Percentiles rank a stretch among this genome's conserved stretches.
Conservation (phyloP, 2,113 vertebrate species). For the Tenrec ecaudatus region DNA sequence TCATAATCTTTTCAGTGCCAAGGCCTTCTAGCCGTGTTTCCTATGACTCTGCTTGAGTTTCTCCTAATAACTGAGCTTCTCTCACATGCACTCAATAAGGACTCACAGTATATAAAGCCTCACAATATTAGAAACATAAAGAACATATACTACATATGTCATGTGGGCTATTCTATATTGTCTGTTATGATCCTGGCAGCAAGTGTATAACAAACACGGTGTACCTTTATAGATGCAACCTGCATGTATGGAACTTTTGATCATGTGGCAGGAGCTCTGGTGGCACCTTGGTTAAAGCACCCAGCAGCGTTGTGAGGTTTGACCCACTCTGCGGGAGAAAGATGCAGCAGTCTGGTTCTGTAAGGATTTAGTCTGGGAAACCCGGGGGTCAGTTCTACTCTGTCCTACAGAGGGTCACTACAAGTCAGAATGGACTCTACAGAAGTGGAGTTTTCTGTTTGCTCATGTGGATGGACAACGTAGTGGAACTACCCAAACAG, state of each 20-base stretch:
- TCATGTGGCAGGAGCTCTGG: neutral
- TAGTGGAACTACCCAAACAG: neutral
- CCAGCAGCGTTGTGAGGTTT: neutral
- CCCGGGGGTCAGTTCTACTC: neutral
- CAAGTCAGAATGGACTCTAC: neutral
- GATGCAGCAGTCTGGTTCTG: neutral
- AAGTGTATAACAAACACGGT: slow-evolving; percentile 18
- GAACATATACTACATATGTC: slow-evolving; percentile 43
- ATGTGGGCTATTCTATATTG: slow-evolving; percentile 50
- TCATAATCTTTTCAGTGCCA: slow-evolving; percentile 19
- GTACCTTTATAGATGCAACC: slow-evolving; percentile 27
- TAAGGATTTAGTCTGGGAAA: neutral
- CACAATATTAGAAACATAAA: slow-evolving; percentile 56
- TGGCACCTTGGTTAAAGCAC: neutral
- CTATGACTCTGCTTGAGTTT: slow-evolving; percentile 52
- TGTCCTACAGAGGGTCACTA: neutral
- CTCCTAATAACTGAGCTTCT: neutral
- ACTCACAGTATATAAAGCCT: slow-evolving; percentile 44
- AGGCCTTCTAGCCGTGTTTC: slow-evolving; percentile 33
- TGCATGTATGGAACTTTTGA: neutral
- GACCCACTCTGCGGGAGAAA: neutral
- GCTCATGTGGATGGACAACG: neutral
- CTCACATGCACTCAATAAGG: slow-evolving; percentile 2
- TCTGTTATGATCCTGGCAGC: neutral
- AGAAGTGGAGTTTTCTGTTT: neutral